Evolutionary conservation across 2,888 invertebrate genomes (phyloP).

Genomic region (Patella depressa): DNA sequence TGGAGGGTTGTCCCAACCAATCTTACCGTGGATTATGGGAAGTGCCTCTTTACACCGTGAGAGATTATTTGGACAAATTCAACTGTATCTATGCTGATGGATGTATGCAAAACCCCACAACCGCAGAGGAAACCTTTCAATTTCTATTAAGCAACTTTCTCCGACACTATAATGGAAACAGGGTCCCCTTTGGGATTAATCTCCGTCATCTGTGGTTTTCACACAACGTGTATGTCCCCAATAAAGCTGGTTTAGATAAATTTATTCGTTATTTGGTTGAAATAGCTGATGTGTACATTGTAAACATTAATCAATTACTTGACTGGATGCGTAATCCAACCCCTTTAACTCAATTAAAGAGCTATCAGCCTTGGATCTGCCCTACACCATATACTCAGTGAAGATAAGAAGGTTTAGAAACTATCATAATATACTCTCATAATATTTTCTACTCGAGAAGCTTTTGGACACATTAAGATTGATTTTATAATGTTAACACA

Average conservation of each 20-base stretch:
- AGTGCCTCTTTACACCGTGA: conserved; percentile 71
- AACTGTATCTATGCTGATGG: conserved; percentile 60
- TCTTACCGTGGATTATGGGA: conserved; percentile 77
- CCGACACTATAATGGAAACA: conserved; percentile 78
- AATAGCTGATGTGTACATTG: conserved; percentile 51
- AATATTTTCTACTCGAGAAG: too few relatives aligned
- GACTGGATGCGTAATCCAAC: conserved; percentile 57
- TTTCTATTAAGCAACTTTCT: conserved; percentile 82
- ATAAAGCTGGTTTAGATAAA: conserved; percentile 46
- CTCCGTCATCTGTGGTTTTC: conserved; percentile 86
- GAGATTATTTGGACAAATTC: conserved; percentile 46
- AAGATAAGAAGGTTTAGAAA: not conserved
- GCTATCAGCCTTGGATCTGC: conserved; percentile 47
- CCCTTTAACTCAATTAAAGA: conserved; percentile 37
- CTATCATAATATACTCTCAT: too few relatives aligned
- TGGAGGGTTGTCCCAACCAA: conserved; percentile 44
- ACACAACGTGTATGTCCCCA: conserved; percentile 41
- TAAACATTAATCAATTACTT: conserved; percentile 47
- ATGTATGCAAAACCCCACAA: conserved; percentile 52
- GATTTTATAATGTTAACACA: too few relatives aligned
- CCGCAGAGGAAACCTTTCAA: conserved; percentile 47
- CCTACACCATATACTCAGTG: not conserved
- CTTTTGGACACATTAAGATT: too few relatives aligned
- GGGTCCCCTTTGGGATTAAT: conserved; percentile 86
- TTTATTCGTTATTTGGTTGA: conserved; percentile 45